Base-by-base conservation (phyloP, 1,140 invertebrate species). In the Camponotus vicinus region DNA sequence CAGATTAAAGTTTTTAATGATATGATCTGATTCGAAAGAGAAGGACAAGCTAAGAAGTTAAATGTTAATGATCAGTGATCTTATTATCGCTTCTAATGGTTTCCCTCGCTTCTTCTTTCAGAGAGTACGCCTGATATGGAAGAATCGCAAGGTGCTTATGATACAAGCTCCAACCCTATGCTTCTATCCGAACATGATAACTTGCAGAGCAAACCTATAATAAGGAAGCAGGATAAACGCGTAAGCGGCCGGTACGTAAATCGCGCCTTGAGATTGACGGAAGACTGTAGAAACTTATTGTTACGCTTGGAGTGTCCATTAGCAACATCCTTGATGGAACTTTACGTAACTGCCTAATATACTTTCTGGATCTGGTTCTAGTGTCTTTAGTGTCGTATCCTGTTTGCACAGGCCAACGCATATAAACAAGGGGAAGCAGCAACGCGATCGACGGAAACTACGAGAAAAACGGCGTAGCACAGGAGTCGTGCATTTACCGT, bases 381-480 rank as follows among this genome's bases (percentile, higher is more conserved):
- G 88, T 90, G 87, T 90, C 64, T 91, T 87, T 85, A 93, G 85
- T 87, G 91, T 92, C 85, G 89, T 90, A 89, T 91, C 84, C 84
- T 93, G 85, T 90, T 87, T 89, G 88, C 89, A 78, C 80, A 95
- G 96, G 91, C 95, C 96, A 71, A 96, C 96, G 90, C 96, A 96
- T 85, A 92, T 96, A 86, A 96, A 96, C 90, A 96, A 96, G 92
- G 96, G 95, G 27, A 96, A 96, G 89, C 93, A 95, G 88, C 96
- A 95, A 84, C 95, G 96, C 70, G 96, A 97, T 90, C 95, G 96
- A 78, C 94, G 96, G 89, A 97, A 97, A 92, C 93, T 97, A 42
- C 93, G 96, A 86, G 96, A 97, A 90, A 97, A 97, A 88, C 92
- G 96, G 82, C 94, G 96, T 82, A 97, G 96, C 88, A 97, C 96